Conservation (phyloP, 2,888 invertebrate genomes). For the Diogma glabrata region DNA sequence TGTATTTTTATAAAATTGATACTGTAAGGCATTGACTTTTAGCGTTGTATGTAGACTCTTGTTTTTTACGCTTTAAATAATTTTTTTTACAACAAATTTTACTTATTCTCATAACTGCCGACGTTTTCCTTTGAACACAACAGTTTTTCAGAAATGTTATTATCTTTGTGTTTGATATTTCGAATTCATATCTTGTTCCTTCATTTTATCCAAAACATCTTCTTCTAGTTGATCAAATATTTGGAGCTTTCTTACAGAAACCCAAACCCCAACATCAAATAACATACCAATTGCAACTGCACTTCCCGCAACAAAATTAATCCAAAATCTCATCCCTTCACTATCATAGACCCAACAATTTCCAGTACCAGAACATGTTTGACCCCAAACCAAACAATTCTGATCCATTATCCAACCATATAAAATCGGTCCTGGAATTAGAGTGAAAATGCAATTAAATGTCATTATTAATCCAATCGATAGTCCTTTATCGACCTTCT, state of each 20-base stretch:
- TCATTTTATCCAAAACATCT: too few species aligned
- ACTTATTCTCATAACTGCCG: too few species aligned
- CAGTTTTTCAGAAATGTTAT: too few species aligned
- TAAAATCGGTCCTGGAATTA: constrained; percentile 65
- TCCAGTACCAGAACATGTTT: constrained; percentile 54
- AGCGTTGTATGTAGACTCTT: too few species aligned
- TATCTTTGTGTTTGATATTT: too few species aligned
- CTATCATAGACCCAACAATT: constrained; percentile 67
- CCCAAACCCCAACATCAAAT: constrained; percentile 56
- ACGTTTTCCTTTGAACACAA: too few species aligned
- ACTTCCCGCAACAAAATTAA: constrained; percentile 53
- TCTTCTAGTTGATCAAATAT: constrained; percentile 51
- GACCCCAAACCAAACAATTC: constrained; percentile 63
- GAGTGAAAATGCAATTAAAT: constrained; percentile 56
- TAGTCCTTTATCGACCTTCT: constrained; percentile 58
- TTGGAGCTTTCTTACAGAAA: constrained; percentile 53
- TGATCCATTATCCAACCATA: constrained; percentile 55
- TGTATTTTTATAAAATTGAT: too few species aligned
- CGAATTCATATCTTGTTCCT: too few species aligned
- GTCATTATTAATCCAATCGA: constrained; percentile 59
- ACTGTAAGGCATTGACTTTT: too few species aligned
- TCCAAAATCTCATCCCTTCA: constrained; percentile 46
- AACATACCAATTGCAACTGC: constrained; percentile 51
- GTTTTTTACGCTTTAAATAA: too few species aligned
- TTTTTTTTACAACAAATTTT: too few species aligned